Conservation (phyloP, 2,888 invertebrate species). For the Drosophila lutescens region DNA sequence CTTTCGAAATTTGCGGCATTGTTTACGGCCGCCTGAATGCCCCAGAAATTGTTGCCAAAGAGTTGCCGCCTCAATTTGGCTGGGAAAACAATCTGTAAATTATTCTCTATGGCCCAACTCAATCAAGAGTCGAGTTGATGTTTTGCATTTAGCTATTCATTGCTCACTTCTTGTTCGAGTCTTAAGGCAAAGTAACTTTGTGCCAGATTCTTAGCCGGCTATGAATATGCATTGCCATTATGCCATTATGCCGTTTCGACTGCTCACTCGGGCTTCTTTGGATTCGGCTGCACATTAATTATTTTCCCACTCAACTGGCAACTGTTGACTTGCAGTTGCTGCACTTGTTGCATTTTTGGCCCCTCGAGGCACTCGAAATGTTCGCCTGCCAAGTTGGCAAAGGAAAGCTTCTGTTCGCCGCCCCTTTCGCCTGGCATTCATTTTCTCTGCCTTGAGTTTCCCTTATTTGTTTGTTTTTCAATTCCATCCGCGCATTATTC, state of each 20-base stretch:
- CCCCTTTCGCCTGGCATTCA: conserved; percentile 1
- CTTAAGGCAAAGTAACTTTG: conserved; percentile 32
- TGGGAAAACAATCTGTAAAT: conserved; percentile 5
- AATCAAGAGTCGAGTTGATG: conserved; percentile 9
- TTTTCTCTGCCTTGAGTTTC: conserved; percentile 17
- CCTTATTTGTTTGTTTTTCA: conserved; percentile 78
- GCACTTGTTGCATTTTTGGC: conserved; percentile 58
- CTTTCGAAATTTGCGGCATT: conserved; percentile 45
- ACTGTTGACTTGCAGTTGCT: conserved; percentile 62
- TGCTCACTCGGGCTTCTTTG: conserved; percentile 37
- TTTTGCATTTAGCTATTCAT: conserved; percentile 34
- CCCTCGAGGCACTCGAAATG: conserved; percentile 36
- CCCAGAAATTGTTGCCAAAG: conserved; percentile 37
- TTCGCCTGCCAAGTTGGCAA: conserved; percentile 51
- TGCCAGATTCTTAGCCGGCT: conserved; percentile 23
- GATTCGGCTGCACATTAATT: conserved; percentile 55
- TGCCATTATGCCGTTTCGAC: conserved; percentile 22
- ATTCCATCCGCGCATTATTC: conserved; percentile 71
- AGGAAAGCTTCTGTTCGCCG: conserved; percentile 3
- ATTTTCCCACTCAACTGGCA: conserved; percentile 59
- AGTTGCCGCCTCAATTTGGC: conserved; percentile 29
- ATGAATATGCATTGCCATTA: conserved; percentile 44
- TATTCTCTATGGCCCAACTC: neutral
- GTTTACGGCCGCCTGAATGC: conserved; percentile 38
- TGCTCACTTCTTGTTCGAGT: conserved; percentile 30